Percentiles rank a stretch among this genome's conserved stretches.
Evolutionary conservation across 2,888 invertebrate genomes (phyloP).

Genomic region (Diarsia dahlii): DNA sequence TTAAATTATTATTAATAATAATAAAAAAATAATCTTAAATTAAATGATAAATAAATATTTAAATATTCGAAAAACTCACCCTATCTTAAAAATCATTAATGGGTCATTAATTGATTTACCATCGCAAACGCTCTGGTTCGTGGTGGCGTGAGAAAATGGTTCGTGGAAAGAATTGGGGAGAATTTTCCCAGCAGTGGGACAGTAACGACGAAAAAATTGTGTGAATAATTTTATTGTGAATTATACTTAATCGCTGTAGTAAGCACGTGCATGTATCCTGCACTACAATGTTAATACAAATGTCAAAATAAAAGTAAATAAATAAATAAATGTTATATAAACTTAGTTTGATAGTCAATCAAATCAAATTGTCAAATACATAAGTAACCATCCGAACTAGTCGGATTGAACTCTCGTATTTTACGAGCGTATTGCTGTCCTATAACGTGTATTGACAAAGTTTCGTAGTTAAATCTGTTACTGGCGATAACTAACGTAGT

Average conservation of each 20-base stretch:
- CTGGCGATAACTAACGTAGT: slow-evolving; percentile 7
- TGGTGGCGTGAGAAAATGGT: not conserved
- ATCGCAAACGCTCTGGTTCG: not conserved
- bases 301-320: no score
- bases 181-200: not conserved
- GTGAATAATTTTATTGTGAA: not conserved
- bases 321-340: not conserved
- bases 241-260: no score
- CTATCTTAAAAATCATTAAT: no score
- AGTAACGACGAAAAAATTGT: not conserved
- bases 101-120: no score
- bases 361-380: slow-evolving; percentile 27
- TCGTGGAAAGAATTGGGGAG: not conserved
- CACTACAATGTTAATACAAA: no score
- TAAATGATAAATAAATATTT: no score
- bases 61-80: no score
- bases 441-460: slow-evolving; percentile 12
- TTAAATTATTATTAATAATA: no score
- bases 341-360: slow-evolving; percentile 4
- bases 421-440: slow-evolving; percentile 1
- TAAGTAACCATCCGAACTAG: not conserved
- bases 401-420: not conserved
- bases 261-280: not conserved
- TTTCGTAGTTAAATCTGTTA: slow-evolving; percentile 3
- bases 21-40: no score